Evolutionary conservation across 2,888 invertebrate genomes (phyloP).

Genomic region (Andrena trimmerana): DNA sequence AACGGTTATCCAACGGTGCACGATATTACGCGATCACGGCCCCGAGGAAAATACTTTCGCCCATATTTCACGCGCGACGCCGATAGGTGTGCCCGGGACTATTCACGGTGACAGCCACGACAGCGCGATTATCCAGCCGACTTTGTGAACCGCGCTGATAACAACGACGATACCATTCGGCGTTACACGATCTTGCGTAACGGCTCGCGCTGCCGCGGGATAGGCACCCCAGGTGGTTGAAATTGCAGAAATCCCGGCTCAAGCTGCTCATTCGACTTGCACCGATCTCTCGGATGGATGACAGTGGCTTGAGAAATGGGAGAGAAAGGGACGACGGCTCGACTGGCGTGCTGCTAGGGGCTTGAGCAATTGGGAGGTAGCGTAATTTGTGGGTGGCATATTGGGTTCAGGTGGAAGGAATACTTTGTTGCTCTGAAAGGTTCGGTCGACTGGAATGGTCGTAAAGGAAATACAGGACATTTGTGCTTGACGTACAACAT

Average conservation of each 20-base stretch:
- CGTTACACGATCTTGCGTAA: conserved; percentile 62
- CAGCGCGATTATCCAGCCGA: conserved; percentile 37
- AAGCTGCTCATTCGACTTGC: background rate
- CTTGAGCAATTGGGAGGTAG: no score
- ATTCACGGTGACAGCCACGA: conserved; percentile 48
- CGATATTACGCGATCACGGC: conserved; percentile 29
- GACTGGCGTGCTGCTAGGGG: no score
- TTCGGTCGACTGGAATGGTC: no score
- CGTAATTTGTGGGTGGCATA: no score
- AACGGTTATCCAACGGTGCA: conserved; percentile 30
- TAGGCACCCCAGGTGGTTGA: conserved; percentile 1
- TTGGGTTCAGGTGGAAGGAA: no score
- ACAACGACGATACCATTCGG: conserved; percentile 46
- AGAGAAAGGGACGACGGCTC: no score
- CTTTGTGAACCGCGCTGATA: conserved; percentile 55
- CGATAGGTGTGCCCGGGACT: conserved; percentile 51
- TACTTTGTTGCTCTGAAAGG: no score
- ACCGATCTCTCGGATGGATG: background rate
- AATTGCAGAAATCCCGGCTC: background rate
- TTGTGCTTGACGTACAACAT: no score
- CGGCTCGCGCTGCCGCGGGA: conserved; percentile 8
- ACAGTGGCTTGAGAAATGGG: background rate
- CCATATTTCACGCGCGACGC: conserved; percentile 36
- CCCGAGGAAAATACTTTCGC: conserved; percentile 51
- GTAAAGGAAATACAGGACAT: no score